Base-by-base conservation (phyloP, 2,797 vertebrate species). In the Erpetoichthys calabaricus region DNA sequence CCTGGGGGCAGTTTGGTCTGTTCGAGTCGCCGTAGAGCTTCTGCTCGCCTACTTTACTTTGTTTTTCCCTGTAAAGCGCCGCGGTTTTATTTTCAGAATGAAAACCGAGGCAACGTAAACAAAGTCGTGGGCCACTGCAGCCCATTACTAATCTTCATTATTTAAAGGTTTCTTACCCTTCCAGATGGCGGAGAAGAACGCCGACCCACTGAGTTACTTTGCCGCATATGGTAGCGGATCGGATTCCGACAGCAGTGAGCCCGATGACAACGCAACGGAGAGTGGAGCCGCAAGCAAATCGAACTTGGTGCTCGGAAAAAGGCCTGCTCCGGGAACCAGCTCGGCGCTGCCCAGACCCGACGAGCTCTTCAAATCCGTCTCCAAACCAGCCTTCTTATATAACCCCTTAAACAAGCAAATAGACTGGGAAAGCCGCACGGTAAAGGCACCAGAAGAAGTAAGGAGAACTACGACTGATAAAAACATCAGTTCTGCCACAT, bases 371-470 rank as follows among this genome's bases (percentile, higher is more conserved):
- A 75, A 81, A 25, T 86, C 86, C 25, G 91, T 95, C 62, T 82
- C 83, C 58, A 90, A 84, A 45, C 94, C 92, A 0, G 71, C 93
- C 3, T 97, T 97, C 44, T 88, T 98, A 47, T 91, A 92, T 63
- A 92, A 93, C 55, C 93, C 93, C 0, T 80, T 91, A 25, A 91
- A 90, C 62, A 90, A 90, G 65, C 75, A 89, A 72, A 95, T 98
- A 57, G 91, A 98, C 77, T 98, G 93, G 94, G 92, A 94, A 60
- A 84, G 82, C 46, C 86, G 91, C 56, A 77, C 88, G 2, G 80
- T 94, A 50, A 88, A 90, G 71, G 82, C 91, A 1, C 93, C 93
- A 0, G 89, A 95, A 64, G 93, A 97, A 91, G 94, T 95, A 67
- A 73, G 67, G 49, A 6, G 8, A 25, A 25, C 25, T 25, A 25